These are phyloP conservation scores for Drosophila virilis DNA, from an alignment of 1,140 invertebrate genomes.

Conservation along the genomic window DNA sequence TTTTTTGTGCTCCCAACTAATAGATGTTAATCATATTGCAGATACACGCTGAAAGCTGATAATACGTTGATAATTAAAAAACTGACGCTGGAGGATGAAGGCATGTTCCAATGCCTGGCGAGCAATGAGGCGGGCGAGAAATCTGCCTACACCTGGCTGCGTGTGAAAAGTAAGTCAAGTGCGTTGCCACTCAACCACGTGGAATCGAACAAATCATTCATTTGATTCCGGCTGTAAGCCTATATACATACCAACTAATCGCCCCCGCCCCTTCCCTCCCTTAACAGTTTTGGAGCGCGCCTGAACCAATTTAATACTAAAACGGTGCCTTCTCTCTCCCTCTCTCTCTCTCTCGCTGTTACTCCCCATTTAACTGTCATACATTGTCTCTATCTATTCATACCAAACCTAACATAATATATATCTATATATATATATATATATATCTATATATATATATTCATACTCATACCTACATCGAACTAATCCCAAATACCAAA, in stretches of 20 bases:
- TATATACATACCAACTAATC: constrained; percentile 14
- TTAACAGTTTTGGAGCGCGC: constrained; percentile 4
- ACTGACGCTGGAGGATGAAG: constrained; percentile 93
- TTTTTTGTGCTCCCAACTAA: not conserved
- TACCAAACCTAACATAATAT: not conserved
- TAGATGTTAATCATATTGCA: constrained; percentile 18
- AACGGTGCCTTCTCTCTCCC: constrained; percentile 28
- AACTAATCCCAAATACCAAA: not conserved
- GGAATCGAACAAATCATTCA: not conserved
- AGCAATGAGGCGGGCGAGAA: constrained; percentile 94
- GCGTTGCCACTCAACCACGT: no score
- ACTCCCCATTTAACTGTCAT: not conserved
- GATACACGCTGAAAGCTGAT: constrained; percentile 86
- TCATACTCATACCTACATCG: not conserved
- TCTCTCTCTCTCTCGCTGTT: constrained; percentile 2
- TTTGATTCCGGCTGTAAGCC: not conserved
- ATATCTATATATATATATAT: constrained; percentile 7
- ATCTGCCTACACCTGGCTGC: constrained; percentile 95
- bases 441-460: not conserved
- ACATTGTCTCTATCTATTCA: not conserved
- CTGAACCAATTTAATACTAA: constrained; percentile 29
- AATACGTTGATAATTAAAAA: constrained; percentile 93
- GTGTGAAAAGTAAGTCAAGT: constrained; percentile 95
- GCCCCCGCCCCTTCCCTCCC: not conserved
- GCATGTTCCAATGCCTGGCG: constrained; percentile 98